Percentiles rank a stretch among this genome's conserved stretches.
Evolutionary conservation across 2,888 invertebrate species (phyloP).

Genomic region (Acanthosepion esculentum): DNA sequence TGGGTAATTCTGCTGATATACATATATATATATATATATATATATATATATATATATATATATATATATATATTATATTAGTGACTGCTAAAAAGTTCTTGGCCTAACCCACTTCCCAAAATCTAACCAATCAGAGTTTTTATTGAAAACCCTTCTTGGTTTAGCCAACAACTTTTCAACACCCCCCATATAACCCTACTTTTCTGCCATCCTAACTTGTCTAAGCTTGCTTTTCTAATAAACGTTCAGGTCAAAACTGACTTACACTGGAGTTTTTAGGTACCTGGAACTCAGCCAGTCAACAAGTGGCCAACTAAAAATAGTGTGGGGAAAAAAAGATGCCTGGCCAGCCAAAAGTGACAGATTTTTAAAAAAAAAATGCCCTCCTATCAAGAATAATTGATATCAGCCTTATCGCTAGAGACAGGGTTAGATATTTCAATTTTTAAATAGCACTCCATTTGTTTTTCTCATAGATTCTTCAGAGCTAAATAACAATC

Average conservation of each 20-base stretch:
- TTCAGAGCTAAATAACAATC: too few relatives aligned
- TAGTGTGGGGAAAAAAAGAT: background rate
- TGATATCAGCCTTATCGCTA: background rate
- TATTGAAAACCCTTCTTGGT: too few relatives aligned
- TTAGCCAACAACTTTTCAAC: background rate
- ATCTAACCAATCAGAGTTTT: too few relatives aligned
- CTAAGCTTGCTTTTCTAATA: background rate
- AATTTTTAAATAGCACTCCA: conserved; percentile 2
- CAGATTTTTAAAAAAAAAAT: background rate
- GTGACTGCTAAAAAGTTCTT: too few relatives aligned
- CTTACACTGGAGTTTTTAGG: background rate
- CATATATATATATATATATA: conserved; percentile 25
- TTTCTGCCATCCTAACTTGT: background rate
- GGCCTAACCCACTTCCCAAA: too few relatives aligned
- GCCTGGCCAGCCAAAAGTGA: conserved; percentile 14
- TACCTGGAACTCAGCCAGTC: background rate
- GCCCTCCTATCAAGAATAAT: background rate
- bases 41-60: conserved; percentile 35
- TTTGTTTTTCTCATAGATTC: background rate
- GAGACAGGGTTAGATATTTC: background rate
- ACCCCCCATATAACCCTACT: background rate
- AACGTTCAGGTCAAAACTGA: background rate
- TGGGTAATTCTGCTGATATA: background rate
- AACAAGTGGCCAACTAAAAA: background rate
- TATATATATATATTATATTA: background rate